phyloP scores from a whole-genome alignment of 2,797 vertebrate species.

The Manis crassicaudata region DNA sequence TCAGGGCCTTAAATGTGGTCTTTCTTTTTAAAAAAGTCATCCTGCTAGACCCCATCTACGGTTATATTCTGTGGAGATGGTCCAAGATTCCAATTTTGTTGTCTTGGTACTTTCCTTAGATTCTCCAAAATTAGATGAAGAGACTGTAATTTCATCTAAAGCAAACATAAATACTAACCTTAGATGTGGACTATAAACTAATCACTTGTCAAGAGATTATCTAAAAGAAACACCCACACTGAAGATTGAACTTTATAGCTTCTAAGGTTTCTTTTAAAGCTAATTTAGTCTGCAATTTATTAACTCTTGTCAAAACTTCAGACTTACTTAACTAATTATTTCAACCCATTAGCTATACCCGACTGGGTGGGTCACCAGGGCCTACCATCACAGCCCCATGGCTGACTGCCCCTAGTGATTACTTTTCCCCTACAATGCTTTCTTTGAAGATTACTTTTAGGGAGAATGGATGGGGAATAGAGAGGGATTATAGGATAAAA shows the following conservation, averaged over 20 bases:
- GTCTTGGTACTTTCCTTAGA: background rate
- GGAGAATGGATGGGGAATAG: background rate
- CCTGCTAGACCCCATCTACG: background rate
- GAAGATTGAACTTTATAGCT: background rate
- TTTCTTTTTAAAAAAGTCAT: background rate
- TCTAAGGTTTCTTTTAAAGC: constrained; percentile 11
- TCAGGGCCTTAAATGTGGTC: background rate
- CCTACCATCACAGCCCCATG: background rate
- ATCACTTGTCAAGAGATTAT: background rate
- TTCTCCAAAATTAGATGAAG: background rate
- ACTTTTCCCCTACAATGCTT: background rate
- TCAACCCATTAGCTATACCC: background rate
- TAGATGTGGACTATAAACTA: background rate
- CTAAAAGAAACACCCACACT: background rate
- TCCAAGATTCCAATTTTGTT: constrained; percentile 36
- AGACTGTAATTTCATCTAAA: constrained; percentile 27
- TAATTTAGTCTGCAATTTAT: background rate
- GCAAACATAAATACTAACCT: constrained; percentile 25
- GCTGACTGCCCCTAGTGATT: background rate
- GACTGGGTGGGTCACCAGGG: background rate
- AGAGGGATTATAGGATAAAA: background rate
- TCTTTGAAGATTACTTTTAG: background rate
- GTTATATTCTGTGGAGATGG: background rate
- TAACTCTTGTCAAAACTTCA: background rate
- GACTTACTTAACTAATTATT: background rate